phyloP scores from a whole-genome alignment of 2,113 vertebrate species.

The human (Homo sapiens) region GRCh38 chr1:4713501-4714000 shows the following conservation, averaged over 20 bases:
- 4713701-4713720: neutral
- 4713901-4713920: rapidly evolving
- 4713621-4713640: neutral
- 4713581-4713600: rapidly evolving
- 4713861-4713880: rapidly evolving
- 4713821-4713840: neutral
- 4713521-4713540: neutral
- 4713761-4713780: rapidly evolving
- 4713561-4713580: rapidly evolving
- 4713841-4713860: rapidly evolving
- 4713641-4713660: neutral
- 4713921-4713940: rapidly evolving
- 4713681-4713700: rapidly evolving
- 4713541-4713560: too few relatives aligned
- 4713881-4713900: neutral
- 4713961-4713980: rapidly evolving
- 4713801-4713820: rapidly evolving
- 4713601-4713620: neutral
- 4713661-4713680: neutral
- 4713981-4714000: neutral
- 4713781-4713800: rapidly evolving
- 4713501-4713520: neutral
- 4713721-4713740: rapidly evolving
- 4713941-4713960: rapidly evolving
- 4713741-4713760: rapidly evolving